Conservation (phyloP, 2,113 vertebrate genomes). For the Mesitornis unicolor region DNA sequence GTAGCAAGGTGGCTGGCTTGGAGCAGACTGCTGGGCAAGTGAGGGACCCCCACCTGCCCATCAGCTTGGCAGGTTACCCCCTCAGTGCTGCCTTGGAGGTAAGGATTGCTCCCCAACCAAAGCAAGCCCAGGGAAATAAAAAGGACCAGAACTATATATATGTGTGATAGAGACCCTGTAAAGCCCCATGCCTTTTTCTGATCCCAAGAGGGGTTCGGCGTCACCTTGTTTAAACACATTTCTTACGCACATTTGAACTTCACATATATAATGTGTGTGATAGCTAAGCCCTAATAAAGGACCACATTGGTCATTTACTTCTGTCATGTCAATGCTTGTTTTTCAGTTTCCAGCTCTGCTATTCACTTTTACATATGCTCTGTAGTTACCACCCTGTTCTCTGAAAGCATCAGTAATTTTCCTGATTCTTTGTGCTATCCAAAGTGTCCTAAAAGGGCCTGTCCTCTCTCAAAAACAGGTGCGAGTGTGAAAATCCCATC, state of each 20-base stretch:
- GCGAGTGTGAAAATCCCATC: neutral
- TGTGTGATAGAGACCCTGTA: neutral
- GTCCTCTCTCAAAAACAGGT: neutral
- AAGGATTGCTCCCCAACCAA: neutral
- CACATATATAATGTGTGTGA: neutral
- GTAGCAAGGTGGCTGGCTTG: neutral
- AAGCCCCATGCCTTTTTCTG: neutral
- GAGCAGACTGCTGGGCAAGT: neutral
- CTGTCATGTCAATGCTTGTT: neutral
- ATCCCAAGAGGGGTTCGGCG: rapidly evolving
- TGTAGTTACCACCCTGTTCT: neutral
- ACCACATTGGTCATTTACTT: neutral
- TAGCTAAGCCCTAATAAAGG: neutral
- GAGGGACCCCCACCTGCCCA: neutral
- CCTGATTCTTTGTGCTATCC: neutral
- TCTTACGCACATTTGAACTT: neutral
- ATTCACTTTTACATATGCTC: neutral
- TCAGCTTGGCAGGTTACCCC: rapidly evolving
- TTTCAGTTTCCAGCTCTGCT: neutral
- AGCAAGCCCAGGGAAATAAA: neutral
- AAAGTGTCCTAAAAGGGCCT: neutral
- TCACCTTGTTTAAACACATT: neutral
- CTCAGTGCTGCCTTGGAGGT: neutral
- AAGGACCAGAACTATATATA: neutral
- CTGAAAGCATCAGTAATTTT: neutral